Base-by-base conservation (phyloP, 2,888 invertebrate species). In the Drosophila mercatorum region DNA sequence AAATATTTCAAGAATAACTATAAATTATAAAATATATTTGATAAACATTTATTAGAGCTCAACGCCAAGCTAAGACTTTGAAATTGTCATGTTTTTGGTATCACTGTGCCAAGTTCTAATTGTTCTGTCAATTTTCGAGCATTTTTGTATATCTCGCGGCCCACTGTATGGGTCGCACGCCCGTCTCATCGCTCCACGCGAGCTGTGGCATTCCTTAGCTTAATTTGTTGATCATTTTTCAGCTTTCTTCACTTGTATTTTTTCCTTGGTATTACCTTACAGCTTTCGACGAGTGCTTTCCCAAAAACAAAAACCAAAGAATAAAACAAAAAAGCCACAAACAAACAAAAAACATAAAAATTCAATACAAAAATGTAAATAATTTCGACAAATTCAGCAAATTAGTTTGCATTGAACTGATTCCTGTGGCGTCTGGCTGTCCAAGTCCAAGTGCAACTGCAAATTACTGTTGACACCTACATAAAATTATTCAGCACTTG, bases 391-490 rank as follows among this genome's bases (percentile, higher is more conserved):
- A 52, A 67, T 68, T 76, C 75, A 76, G 75, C 78, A 76, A 62
- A 61, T 64, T 51, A 28, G 52, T 61, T 75, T 51, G 62, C 69
- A 60, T 74, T 73, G 49, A 78, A 74, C 63, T 60, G 70, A 76
- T 71, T 76, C 67, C 62, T 69, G 60, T 75, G 87, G 83, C 87
- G 84, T 81, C 83, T 66, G 81, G 70, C 84, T 26, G 79, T 71
- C 84, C 80, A 80, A 71, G 68, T 73, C 78, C 76, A 78, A 77
- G 74, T 78, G 78, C 76, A 77, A 73, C 62, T 41, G 55, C 61
- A 66, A 72, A 69, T 76, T 72, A 73, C 46, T 76, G 80, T 80
- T 79, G 80, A 79, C 73, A 74, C 67, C 73, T 71, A 66, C 71
- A 72, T 70, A 72, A 80, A 81, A 61, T 78, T 70, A 76, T 59